A percentile compares a stretch with the other conserved stretches of the same genome.
phyloP scores from a whole-genome alignment of 2,113 vertebrate species.

The Actenoides hombroni region DNA sequence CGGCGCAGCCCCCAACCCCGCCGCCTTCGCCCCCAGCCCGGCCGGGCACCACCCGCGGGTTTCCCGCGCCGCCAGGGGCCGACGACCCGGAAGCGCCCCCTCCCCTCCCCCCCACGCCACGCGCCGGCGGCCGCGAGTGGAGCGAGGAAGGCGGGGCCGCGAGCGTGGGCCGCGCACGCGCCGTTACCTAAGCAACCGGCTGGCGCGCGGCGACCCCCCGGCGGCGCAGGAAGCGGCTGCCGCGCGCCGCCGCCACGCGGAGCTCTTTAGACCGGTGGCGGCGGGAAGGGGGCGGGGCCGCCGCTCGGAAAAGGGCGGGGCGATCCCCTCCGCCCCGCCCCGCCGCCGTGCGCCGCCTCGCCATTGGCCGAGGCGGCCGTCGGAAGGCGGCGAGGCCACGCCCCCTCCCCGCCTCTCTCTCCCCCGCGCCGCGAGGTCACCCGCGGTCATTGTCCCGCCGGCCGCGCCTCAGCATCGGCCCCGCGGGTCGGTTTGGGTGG shows the following conservation, averaged over 20 bases:
- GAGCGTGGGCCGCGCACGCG: not conserved
- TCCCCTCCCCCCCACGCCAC: not conserved
- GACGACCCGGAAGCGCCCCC: not conserved
- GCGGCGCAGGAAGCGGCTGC: not conserved
- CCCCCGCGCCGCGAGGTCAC: not conserved
- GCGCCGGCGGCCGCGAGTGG: not conserved
- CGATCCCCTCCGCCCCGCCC: not conserved
- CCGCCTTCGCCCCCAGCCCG: no score
- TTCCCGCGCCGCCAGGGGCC: not conserved
- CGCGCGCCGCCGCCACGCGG: not conserved
- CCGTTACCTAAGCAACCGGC: not conserved
- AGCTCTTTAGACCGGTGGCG: not conserved
- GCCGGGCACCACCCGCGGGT: not conserved
- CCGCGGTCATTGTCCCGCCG: not conserved
- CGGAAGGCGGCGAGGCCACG: not conserved
- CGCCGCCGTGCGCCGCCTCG: not conserved
- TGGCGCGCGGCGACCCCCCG: not conserved
- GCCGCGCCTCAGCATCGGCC: not conserved
- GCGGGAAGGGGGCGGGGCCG: not conserved
- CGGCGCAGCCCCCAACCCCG: not conserved
- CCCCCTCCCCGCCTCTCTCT: not conserved
- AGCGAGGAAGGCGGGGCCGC: not conserved
- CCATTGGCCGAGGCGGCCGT: not conserved
- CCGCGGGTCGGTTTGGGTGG: no score
- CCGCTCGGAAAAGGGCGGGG: not conserved